Evolutionary conservation across 2,888 invertebrate species (phyloP), one percentile per base, ranked within the genome.

Genomic region (Chironomus tentans): DNA sequence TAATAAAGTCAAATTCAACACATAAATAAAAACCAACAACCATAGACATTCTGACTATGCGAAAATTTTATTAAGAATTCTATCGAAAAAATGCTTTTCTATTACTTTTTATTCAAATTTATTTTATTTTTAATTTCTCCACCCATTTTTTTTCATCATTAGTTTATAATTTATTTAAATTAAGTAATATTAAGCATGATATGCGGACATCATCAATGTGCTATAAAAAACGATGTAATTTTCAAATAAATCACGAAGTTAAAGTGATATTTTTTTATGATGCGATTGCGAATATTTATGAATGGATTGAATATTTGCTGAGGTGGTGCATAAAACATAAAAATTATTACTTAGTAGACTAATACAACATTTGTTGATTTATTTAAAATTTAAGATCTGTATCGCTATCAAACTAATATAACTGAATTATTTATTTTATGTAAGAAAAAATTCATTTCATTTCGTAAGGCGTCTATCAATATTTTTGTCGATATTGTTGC

Each of bases 51-150:
- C 50, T 50, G 28, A 28, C 12, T 65, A 22, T 13, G 21, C 13
- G 65, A 65, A 21, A 65, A n/a, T n/a, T 24, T 13, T 24, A 10
- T 65, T 15, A 56, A 1, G 7, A 56, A 56, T 10, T 38, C 38
- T 38, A 38, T 38, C 38, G 38, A 56, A 15, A 56, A 56, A 56
- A 56, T 56, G 18, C 18, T 56, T 56, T 56, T 56, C 56, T 56
- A 56, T 56, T 56, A 38, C 38, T 38, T 38, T 56, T 56, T 15
- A 6, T 22, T 70, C 21, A 70, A 21, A 12, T 47, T 69, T 47
- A 12, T 18, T 21, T 21, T 21, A 48, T 48, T 74, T 65, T 68
- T 74, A 22, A 74, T 74, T 74, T 74, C 74, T 74, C 74, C 74
- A 74, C 74, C 74, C 74, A 74, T 38, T 74, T 68, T 74, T n/a